These are phyloP conservation scores for Cossypha caffra DNA, from an alignment of 2,797 vertebrate genomes.

Conservation along the genomic window DNA sequence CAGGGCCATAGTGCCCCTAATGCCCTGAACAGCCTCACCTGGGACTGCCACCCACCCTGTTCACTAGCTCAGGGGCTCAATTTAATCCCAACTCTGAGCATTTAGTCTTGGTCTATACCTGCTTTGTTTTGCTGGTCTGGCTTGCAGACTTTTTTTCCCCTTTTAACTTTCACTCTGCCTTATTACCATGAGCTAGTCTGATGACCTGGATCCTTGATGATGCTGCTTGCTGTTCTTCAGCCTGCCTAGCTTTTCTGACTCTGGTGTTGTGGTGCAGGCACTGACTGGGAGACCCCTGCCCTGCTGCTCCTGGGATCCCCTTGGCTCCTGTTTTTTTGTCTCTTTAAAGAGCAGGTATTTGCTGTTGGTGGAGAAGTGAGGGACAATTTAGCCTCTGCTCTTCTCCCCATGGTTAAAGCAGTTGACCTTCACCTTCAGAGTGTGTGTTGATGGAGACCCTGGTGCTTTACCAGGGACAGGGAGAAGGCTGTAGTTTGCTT, in stretches of 20 bases:
- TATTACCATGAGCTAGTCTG: rapidly evolving
- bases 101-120: rapidly evolving
- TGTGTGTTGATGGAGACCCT: not conserved
- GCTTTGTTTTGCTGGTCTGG: rapidly evolving
- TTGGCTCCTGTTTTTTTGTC: not conserved
- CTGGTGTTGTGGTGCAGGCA: not conserved
- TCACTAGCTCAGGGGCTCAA: not conserved
- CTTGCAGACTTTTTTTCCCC: rapidly evolving
- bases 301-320: not conserved
- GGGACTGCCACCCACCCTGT: rapidly evolving
- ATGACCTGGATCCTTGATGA: not conserved
- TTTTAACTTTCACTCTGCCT: not conserved
- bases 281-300: not conserved
- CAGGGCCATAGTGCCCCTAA: not conserved
- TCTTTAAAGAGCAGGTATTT: not conserved
- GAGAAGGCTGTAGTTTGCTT: not conserved
- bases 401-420: not conserved
- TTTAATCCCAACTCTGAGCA: not conserved
- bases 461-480: not conserved
- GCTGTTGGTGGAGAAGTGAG: not conserved
- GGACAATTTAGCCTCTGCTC: not conserved
- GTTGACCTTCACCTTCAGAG: rapidly evolving
- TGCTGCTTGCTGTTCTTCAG: not conserved
- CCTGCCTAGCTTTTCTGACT: not conserved
- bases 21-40: not conserved